Evolutionary conservation across 2,888 invertebrate genomes (phyloP), one percentile per base, ranked within the genome.

Genomic region (Arenicola marina): DNA sequence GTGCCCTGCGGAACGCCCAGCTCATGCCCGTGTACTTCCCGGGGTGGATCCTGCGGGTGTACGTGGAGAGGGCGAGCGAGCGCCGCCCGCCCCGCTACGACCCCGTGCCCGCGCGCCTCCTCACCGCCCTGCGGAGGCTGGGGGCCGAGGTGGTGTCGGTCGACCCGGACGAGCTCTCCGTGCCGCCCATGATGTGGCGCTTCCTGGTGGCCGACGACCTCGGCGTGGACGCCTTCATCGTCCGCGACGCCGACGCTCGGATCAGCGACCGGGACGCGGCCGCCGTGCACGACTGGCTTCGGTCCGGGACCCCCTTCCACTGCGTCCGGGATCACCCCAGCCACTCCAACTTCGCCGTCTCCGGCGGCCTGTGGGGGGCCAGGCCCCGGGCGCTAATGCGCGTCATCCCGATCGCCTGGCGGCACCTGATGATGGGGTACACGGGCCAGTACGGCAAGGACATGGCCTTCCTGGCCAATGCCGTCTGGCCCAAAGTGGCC

Each of bases 1-100:
- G 68, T 34, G 64, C 62, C 28, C 32, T 68, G 21, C 48, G 68
- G 18, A 68, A 68, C 38, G 65, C 66, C n/a, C 67, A 68, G 46
- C 55, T 68, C 3, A 48, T 51, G 11, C 62, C 59, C 2, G 56
- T 68, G n/a, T 54, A 32, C 32, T 67, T 68, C 48, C 68, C 68
- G 2, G 62, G 56, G 29, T 68, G 68, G 68, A 61, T 51, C 1
- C 54, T 68, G 24, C 34, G 68, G 21, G 58, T 68, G 15, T 68
- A 68, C 55, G 63, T 63, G 18, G 68, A 66, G 46, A 46, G 59
- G 31, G 46, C 56, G 4, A 26, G 51, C 1, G 11, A 18, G 4
- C 32, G 51, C 29, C 62, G 62, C 15, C 24, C 45, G 15, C 60
- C 61, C 0, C 28, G 33, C 2, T 63, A 55, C 34, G 33, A 44